A percentile compares a stretch with the other conserved stretches of the same genome.
Conservation (phyloP, 2,888 invertebrate genomes). For the Rotaria macrura region DNA sequence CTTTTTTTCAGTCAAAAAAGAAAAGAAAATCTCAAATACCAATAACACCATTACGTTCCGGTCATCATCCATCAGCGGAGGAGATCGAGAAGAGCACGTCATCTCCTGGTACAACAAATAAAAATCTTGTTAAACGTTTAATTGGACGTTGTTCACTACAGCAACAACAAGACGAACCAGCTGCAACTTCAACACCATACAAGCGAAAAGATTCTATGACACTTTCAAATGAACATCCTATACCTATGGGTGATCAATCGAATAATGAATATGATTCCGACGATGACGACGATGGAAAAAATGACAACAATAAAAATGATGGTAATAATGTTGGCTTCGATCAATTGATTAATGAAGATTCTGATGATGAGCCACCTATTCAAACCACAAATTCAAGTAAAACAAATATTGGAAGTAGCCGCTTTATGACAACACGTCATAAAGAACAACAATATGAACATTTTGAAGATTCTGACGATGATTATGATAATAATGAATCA, state of each 20-base stretch:
- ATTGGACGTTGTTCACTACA: background rate
- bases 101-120: background rate
- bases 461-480: constrained; percentile 2
- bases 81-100: background rate
- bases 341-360: constrained; percentile 2
- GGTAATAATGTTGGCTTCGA: background rate
- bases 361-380: background rate
- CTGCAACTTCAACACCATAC: background rate
- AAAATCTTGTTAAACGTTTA: background rate
- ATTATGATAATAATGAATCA: background rate
- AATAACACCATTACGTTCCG: background rate
- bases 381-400: background rate
- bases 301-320: background rate
- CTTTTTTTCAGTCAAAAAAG: background rate
- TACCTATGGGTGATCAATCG: background rate
- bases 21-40: background rate
- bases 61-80: background rate
- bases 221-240: background rate
- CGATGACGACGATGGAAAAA: background rate
- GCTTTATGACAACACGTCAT: background rate
- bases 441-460: constrained; percentile 22
- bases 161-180: background rate
- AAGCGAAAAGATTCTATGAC: background rate
- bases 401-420: background rate
- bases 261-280: background rate